Conservation (phyloP, 2,888 invertebrate genomes). For the Lumbricus terrestris region DNA sequence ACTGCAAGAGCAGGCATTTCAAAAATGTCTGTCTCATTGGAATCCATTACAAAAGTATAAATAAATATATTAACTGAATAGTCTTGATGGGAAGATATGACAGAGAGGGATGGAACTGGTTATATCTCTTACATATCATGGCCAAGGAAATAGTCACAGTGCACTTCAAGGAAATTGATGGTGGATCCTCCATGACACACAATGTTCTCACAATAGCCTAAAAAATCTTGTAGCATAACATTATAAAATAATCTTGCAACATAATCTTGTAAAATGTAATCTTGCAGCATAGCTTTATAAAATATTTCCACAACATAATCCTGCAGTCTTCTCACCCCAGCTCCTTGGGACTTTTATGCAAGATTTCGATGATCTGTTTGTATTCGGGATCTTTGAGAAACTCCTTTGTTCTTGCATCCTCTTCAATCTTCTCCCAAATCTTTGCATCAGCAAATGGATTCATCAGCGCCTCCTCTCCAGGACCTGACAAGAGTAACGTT, state of each 20-base stretch:
- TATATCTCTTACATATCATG: not conserved
- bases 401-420: conserved; percentile 71
- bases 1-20: not conserved
- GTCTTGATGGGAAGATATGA: not conserved
- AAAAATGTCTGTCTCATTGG: not conserved
- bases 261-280: too few relatives aligned
- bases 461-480: conserved; percentile 44
- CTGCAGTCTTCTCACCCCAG: conserved; percentile 52
- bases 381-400: conserved; percentile 76
- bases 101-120: not conserved
- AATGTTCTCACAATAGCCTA: too few relatives aligned
- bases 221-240: too few relatives aligned
- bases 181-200: too few relatives aligned
- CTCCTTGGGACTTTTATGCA: conserved; percentile 69
- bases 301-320: too few relatives aligned
- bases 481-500: conserved; percentile 18
- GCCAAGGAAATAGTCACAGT: not conserved
- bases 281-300: not conserved
- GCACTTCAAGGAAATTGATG: too few relatives aligned
- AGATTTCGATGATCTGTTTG: conserved; percentile 64
- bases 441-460: conserved; percentile 67
- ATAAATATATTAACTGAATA: not conserved
- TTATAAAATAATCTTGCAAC: too few relatives aligned
- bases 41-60: not conserved
- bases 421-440: conserved; percentile 67